A percentile compares a stretch with the other conserved stretches of the same genome.
Evolutionary conservation across 1,140 invertebrate species (phyloP).

Genomic region (Aphelinus certus): DNA sequence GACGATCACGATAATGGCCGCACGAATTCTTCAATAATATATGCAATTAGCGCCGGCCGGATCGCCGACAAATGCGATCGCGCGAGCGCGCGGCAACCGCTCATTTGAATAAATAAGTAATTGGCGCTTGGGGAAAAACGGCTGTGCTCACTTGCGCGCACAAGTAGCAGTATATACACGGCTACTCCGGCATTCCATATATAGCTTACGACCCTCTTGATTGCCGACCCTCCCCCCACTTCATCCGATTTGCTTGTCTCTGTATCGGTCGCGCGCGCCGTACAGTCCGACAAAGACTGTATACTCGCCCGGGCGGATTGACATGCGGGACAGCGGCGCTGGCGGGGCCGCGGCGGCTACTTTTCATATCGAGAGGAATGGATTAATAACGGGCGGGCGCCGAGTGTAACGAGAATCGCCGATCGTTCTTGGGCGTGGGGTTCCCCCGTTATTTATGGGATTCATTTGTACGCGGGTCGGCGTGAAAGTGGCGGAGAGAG

Average conservation of each 20-base stretch:
- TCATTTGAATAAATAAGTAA: conserved; percentile 23
- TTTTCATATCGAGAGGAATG: conserved; percentile 32
- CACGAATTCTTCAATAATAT: conserved; percentile 5
- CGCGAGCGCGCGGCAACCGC: neutral
- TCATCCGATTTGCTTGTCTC: too few relatives aligned
- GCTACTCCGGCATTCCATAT: too few relatives aligned
- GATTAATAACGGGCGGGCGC: conserved; percentile 33
- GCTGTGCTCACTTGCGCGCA: too few relatives aligned
- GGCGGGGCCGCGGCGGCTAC: neutral
- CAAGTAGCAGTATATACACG: too few relatives aligned
- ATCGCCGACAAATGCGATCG: neutral
- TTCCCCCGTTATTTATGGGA: conserved; percentile 36
- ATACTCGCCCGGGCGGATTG: too few relatives aligned
- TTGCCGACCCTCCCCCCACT: too few relatives aligned
- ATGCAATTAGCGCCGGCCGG: neutral
- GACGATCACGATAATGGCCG: conserved; percentile 5
- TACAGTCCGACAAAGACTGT: conserved; percentile 17
- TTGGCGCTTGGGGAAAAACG: too few relatives aligned
- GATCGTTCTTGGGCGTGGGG: conserved; percentile 21
- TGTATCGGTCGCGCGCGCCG: too few relatives aligned
- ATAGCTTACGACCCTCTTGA: too few relatives aligned
- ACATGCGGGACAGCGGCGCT: too few relatives aligned
- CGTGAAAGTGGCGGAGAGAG: conserved; percentile 4
- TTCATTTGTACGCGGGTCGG: conserved; percentile 35
- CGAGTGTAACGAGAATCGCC: conserved; percentile 24